Evolutionary conservation across 2,888 invertebrate genomes (phyloP).

Genomic region (Calephelis perditalis): DNA sequence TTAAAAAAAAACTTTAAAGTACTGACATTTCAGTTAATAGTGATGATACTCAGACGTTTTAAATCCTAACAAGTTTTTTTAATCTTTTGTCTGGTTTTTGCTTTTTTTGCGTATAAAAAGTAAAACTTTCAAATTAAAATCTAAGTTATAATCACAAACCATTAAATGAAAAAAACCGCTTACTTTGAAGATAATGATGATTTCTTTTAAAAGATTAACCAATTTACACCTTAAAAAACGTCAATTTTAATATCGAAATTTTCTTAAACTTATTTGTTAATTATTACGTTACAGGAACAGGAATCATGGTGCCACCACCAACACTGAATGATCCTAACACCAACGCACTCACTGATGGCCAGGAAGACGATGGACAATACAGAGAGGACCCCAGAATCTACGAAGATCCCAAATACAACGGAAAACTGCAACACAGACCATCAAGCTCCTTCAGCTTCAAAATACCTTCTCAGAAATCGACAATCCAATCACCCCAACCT

Average conservation of each 20-base stretch:
- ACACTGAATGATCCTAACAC: conserved; percentile 76
- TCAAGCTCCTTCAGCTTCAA: conserved; percentile 44
- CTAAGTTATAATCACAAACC: too few species aligned
- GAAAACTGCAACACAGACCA: conserved; percentile 43
- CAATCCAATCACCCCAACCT: conserved; percentile 31
- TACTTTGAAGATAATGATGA: too few species aligned
- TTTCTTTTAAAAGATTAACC: too few species aligned
- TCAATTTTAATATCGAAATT: not conserved
- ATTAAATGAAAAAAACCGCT: too few species aligned
- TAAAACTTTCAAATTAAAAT: too few species aligned
- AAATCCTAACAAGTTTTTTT: too few species aligned
- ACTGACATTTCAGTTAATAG: too few species aligned
- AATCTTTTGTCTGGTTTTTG: too few species aligned
- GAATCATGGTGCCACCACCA: conserved; percentile 91
- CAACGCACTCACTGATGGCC: conserved; percentile 77
- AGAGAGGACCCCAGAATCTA: conserved; percentile 90
- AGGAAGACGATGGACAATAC: conserved; percentile 92
- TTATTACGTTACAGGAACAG: conserved; percentile 60
- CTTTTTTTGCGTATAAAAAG: too few species aligned
- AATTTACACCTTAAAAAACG: too few species aligned
- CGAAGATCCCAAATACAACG: conserved; percentile 82
- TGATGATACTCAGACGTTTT: too few species aligned
- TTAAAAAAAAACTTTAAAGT: too few species aligned
- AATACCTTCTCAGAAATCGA: conserved; percentile 37
- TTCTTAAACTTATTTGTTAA: not conserved